Evolutionary conservation across 2,797 vertebrate species (phyloP), one percentile per base, ranked within the genome.

Genomic region (Eulemur albifrons): DNA sequence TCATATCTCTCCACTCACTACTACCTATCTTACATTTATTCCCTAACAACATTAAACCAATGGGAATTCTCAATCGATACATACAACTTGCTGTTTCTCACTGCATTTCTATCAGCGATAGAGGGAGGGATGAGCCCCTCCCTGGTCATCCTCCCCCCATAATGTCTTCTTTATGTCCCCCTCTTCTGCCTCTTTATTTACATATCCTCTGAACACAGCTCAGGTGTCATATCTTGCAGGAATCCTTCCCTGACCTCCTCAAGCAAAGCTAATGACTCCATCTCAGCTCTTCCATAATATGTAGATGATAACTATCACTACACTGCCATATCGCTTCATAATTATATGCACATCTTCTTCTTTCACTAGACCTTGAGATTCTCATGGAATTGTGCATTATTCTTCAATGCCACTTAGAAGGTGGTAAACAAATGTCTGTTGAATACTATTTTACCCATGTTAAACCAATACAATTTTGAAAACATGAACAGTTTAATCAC

Each of bases 391-490:
- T 63, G 35, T 67, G 27, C 43, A 32, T 61, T 87, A 89, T 92
- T 77, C 52, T 85, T 86, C 75, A 90, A 45, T 72, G 38, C 23
- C 54, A 93, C 45, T 93, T 54, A 65, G 38, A 65, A 85, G 38
- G 61, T 50, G 65, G 43, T 65, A 72, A 85, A 93, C 65, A 75
- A 92, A 65, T 75, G 21, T 59, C 63, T 86, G 17, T 9, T 76
- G 50, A 95, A 90, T 70, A 88, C 2, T 25, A 40, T 30, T 94
- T 94, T 83, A 94, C 12, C 30, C 70, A 61, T 43, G 30, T 57
- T 93, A 87, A 1, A 89, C 9, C 57, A 95, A 93, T 40, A 13
- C 7, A 88, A 93, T 57, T 94, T 57, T 88, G 27, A 90, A 95
- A 95, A 96, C 40, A 95, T 3, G 11, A 88, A 79, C 32, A 81